Evolutionary conservation across 2,797 vertebrate species (phyloP), one percentile per base, ranked within the genome.

Genomic region (Danionella dracula): DNA sequence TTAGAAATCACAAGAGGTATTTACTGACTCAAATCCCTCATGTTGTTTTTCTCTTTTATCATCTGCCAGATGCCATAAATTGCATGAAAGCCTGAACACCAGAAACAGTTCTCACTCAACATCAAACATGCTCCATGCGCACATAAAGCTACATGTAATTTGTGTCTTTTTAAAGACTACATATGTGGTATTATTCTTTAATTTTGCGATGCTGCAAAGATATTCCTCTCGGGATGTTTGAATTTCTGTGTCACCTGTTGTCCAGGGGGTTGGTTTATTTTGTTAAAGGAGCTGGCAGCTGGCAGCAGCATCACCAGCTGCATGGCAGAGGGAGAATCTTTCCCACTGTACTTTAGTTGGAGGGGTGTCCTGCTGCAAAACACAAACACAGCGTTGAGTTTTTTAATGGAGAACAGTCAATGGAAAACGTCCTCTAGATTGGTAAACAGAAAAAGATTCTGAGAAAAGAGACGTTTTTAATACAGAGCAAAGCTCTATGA

Each of bases 41-140:
- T 17, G 31, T 56, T 17, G 19, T 56, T 66, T 20, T 65, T 65
- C 12, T 1, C 0, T 66, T 66, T 66, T 58, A 66, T 66, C 64
- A 58, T 66, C 54, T 49, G 54, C 64, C 53, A 66, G 42, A 57
- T 34, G 53, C 17, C 23, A 20, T 49, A 66, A 66, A 66, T 57
- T 34, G 53, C 37, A 38, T 1, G 44, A 66, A 57, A 58, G 35
- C 53, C 35, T 32, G n/a, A 54, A 57, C 63, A 66, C 57, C 63
- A 66, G 63, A 66, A 66, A 58, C 29, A 49, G 6, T 6, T 8
- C 53, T 57, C 34, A 6, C 37, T 17, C 50, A 55, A 66, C 62
- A 46, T 57, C 54, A 58, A 57, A 66, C 64, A 23, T 41, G 44
- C 21, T 29, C 21, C 63, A 66, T 56, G 63, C 56, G 63, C 9